phyloP scores from a whole-genome alignment of 2,888 invertebrate species.

The Pomacea canaliculata region DNA sequence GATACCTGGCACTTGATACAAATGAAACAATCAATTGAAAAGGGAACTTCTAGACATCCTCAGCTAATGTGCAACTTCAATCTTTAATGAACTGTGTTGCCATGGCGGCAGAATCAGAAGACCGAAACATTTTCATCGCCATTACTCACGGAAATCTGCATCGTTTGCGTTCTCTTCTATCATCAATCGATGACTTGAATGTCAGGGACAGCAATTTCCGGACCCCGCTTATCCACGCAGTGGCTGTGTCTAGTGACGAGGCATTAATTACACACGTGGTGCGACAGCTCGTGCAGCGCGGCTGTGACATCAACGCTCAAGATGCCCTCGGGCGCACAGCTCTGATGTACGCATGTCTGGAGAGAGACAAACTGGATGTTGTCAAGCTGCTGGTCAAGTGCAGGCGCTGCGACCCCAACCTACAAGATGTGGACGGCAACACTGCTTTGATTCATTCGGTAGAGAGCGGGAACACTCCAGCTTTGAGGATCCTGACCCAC shows the following conservation, averaged over 20 bases:
- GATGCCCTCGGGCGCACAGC: slow-evolving; percentile 51
- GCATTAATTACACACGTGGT: slow-evolving; percentile 45
- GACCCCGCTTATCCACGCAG: slow-evolving; percentile 49
- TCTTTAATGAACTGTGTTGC: no score
- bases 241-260: slow-evolving; percentile 49
- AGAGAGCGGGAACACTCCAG: slow-evolving; percentile 42
- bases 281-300: slow-evolving; percentile 48
- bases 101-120: no score
- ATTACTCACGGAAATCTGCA: no score
- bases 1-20: no score
- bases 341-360: slow-evolving; percentile 56
- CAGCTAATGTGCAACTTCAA: no score
- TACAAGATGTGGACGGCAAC: slow-evolving; percentile 46
- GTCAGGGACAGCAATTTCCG: no score
- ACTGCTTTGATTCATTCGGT: slow-evolving; percentile 54
- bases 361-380: slow-evolving; percentile 46
- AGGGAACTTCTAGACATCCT: no score
- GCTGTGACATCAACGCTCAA: slow-evolving; percentile 51
- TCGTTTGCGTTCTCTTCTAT: no score
- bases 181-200: no score
- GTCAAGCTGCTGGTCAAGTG: slow-evolving; percentile 45
- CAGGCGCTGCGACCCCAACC: slow-evolving; percentile 49
- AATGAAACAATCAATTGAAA: no score
- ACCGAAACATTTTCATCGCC: no score
- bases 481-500: slow-evolving; percentile 28